A percentile compares a stretch with the other conserved stretches of the same genome.
Conservation (phyloP, 2,113 vertebrate species). For the Cervus canadensis region DNA sequence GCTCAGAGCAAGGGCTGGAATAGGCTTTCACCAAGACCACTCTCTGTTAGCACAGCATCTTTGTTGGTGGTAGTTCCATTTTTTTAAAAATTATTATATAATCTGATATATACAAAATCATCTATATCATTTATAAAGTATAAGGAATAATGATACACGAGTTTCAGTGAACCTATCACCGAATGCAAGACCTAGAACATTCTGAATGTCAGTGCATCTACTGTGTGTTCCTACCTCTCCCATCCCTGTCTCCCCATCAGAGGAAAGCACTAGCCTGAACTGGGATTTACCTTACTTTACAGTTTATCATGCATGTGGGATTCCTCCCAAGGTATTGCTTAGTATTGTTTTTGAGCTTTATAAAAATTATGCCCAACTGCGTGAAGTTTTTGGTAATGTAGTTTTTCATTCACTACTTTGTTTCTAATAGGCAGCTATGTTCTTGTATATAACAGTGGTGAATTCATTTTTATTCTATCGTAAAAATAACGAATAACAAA, state of each 20-base stretch:
- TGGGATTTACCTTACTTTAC: background rate
- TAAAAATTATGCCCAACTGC: background rate
- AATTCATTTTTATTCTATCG: background rate
- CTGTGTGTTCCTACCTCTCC: background rate
- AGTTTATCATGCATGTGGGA: background rate
- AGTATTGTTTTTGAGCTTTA: background rate
- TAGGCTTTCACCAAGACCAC: background rate
- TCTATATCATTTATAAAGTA: background rate
- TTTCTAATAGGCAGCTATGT: background rate
- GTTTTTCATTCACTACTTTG: background rate
- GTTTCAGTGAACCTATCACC: background rate
- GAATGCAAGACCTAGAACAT: background rate
- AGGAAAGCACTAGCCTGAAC: background rate
- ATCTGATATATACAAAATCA: background rate
- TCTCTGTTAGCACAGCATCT: background rate
- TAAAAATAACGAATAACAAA: background rate
- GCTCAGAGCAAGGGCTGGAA: background rate
- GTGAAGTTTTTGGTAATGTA: background rate
- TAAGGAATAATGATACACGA: slow-evolving; percentile 23
- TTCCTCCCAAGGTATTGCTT: background rate
- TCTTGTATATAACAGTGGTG: background rate
- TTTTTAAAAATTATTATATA: background rate
- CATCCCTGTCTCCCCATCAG: background rate
- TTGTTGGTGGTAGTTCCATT: background rate
- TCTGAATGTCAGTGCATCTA: background rate